phyloP scores from a whole-genome alignment of 2,113 vertebrate species.

The Rhinopomastus cyanomelas region DNA sequence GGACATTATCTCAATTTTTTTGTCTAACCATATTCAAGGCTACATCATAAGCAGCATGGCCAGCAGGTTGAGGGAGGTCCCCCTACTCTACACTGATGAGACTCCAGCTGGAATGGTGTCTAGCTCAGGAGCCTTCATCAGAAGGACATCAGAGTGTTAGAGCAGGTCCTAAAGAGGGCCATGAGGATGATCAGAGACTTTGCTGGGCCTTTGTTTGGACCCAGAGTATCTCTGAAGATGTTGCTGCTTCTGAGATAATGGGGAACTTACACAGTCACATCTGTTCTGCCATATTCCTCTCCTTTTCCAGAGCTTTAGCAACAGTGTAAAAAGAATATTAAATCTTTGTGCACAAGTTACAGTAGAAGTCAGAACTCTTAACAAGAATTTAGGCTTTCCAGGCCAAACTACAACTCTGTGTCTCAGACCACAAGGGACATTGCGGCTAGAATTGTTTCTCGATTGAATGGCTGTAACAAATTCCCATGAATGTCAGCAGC shows the following conservation, averaged over 20 bases:
- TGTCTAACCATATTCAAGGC: too few species aligned
- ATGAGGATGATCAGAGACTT: background rate
- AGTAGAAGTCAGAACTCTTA: constrained; percentile 3
- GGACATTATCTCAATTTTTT: background rate
- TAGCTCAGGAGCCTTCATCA: too few species aligned
- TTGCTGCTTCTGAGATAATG: background rate
- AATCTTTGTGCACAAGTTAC: background rate
- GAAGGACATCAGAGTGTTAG: too few species aligned
- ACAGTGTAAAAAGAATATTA: background rate
- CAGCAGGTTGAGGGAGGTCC: too few species aligned
- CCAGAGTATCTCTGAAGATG: background rate
- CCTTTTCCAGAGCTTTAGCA: background rate
- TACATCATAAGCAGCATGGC: too few species aligned
- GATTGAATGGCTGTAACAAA: constrained; percentile 49
- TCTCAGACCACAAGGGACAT: background rate
- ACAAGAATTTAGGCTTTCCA: constrained; percentile 20
- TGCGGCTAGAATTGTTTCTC: constrained; percentile 23
- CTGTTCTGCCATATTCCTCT: background rate
- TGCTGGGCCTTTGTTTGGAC: background rate
- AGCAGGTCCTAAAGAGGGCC: too few species aligned
- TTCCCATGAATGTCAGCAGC: constrained; percentile 59
- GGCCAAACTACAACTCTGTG: background rate
- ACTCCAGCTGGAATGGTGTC: too few species aligned
- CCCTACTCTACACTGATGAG: too few species aligned
- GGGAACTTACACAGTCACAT: background rate